These are phyloP conservation scores for Chaitophorus viminalis DNA, from an alignment of 2,888 invertebrate species.

Conservation along the genomic window DNA sequence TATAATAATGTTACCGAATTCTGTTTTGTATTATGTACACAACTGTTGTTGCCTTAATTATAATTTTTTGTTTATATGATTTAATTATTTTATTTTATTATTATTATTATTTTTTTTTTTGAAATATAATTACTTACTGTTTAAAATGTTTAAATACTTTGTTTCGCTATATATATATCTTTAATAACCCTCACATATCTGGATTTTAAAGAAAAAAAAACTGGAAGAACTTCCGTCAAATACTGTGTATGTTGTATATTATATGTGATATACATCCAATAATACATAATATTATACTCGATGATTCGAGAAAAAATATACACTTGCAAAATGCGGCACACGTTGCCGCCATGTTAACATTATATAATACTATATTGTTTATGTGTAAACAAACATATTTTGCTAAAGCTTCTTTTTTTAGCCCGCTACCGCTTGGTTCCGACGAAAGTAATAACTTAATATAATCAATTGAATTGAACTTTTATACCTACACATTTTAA, in stretches of 20 bases:
- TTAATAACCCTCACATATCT: conserved; percentile 14
- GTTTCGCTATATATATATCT: conserved; percentile 35
- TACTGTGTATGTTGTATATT: background rate
- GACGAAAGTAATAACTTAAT: conserved; percentile 14
- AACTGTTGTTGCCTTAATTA: conserved; percentile 59
- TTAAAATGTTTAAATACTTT: conserved; percentile 53
- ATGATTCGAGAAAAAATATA: background rate
- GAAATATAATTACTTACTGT: conserved; percentile 55
- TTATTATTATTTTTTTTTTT: conserved; percentile 56
- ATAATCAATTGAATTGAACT: background rate
- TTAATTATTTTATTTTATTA: conserved; percentile 40
- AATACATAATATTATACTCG: background rate
- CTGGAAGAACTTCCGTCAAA: background rate
- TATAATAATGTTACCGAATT: conserved; percentile 56
- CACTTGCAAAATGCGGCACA: background rate
- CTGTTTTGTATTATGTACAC: conserved; percentile 59
- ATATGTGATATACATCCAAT: background rate
- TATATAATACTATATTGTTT: no score
- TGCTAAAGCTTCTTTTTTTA: conserved; percentile 35
- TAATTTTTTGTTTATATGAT: conserved; percentile 61
- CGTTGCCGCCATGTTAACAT: no score
- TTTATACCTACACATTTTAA: no score
- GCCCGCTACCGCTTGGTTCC: conserved; percentile 44
- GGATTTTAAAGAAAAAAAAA: background rate
- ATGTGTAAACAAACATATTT: background rate